Evolutionary conservation across 2,113 vertebrate species (phyloP).

Genomic region (Orientallactaga bullata): DNA sequence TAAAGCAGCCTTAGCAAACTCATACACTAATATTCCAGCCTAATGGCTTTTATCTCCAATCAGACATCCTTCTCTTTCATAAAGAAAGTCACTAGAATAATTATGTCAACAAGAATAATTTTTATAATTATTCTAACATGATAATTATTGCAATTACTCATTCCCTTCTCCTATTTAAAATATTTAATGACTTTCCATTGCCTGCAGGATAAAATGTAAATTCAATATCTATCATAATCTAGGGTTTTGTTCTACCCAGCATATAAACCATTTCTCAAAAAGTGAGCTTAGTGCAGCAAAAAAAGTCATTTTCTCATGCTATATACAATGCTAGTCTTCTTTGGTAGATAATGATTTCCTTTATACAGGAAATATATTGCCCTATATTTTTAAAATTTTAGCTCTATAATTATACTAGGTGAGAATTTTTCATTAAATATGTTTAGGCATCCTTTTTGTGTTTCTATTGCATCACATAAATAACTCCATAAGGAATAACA

Average conservation of each 20-base stretch:
- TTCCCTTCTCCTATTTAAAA: slow-evolving; percentile 48
- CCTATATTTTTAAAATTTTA: background rate
- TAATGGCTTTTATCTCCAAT: background rate
- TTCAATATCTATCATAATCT: slow-evolving; percentile 41
- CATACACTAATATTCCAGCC: background rate
- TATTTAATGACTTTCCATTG: slow-evolving; percentile 60
- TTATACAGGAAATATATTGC: background rate
- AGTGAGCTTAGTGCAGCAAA: background rate
- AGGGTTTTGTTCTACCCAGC: background rate
- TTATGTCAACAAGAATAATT: slow-evolving; percentile 64
- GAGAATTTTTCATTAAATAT: background rate
- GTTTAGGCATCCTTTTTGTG: background rate
- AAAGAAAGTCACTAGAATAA: background rate
- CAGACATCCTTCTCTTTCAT: background rate
- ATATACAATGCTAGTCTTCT: background rate
- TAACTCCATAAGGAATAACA: background rate
- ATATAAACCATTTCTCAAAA: background rate
- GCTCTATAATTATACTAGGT: background rate
- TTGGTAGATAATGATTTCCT: background rate
- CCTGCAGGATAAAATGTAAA: slow-evolving; percentile 52
- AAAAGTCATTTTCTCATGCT: background rate
- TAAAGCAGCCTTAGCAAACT: background rate
- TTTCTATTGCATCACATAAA: background rate
- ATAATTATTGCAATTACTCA: slow-evolving; percentile 60
- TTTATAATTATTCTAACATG: slow-evolving; percentile 59